Conservation (phyloP, 2,888 invertebrate genomes). For the Synanthedon formicaeformis region DNA sequence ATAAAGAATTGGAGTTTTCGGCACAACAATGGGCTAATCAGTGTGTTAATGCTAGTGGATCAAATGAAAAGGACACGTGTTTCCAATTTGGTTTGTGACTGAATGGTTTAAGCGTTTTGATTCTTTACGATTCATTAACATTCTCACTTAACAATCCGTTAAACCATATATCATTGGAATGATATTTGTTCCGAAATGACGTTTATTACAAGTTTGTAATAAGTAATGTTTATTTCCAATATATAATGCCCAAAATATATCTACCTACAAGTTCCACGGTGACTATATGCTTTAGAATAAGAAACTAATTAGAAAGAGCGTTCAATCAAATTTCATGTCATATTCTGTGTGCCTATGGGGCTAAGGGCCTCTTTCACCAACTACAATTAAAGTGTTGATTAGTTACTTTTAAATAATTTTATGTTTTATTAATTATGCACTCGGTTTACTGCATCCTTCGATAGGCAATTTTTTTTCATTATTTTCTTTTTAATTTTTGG, state of each 20-base stretch:
- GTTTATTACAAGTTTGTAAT: background rate
- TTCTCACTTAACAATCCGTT: background rate
- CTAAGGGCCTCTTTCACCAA: too few relatives aligned
- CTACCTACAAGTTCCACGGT: background rate
- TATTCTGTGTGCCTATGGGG: too few relatives aligned
- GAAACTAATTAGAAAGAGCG: too few relatives aligned
- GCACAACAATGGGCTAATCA: conserved; percentile 60
- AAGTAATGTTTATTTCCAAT: conserved; percentile 1
- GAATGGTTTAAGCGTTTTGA: background rate
- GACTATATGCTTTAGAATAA: too few relatives aligned
- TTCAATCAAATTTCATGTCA: too few relatives aligned
- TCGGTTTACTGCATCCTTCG: too few relatives aligned
- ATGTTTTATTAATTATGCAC: too few relatives aligned
- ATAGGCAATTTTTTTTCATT: too few relatives aligned
- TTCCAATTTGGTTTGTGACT: conserved; percentile 33
- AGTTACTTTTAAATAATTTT: too few relatives aligned
- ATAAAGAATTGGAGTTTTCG: conserved; percentile 32
- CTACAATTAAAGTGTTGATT: too few relatives aligned
- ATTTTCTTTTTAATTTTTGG: too few relatives aligned
- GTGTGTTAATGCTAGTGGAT: conserved; percentile 28
- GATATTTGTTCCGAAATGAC: background rate
- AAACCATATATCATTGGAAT: background rate
- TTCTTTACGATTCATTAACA: background rate
- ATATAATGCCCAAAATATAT: background rate
- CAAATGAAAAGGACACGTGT: conserved; percentile 37